These are phyloP conservation scores for Nematostella vectensis DNA, from an alignment of 92 coral and sea anemone species.

Conservation along the genomic window DNA sequence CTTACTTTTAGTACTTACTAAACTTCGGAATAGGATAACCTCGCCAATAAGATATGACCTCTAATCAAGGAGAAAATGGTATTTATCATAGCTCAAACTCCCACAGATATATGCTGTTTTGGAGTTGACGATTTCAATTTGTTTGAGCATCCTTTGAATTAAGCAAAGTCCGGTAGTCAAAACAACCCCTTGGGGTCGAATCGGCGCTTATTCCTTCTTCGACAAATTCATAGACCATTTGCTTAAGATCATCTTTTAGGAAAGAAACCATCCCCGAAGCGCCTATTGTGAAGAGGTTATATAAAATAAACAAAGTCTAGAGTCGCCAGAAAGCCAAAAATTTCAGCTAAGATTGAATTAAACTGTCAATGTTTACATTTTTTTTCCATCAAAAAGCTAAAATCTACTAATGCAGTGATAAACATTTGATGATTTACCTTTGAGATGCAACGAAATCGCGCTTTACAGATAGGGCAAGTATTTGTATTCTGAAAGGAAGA, in stretches of 20 bases:
- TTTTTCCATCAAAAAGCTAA: background rate
- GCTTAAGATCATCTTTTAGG: background rate
- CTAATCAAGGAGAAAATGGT: too few relatives aligned
- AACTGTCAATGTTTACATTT: background rate
- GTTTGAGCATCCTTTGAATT: background rate
- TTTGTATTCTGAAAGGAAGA: conserved; percentile 76
- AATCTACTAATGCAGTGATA: too few relatives aligned
- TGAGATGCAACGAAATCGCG: conserved; percentile 88
- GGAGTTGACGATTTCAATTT: conserved; percentile 1
- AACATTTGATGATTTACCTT: conserved; percentile 58
- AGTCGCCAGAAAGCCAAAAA: too few relatives aligned
- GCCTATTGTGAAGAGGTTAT: too few relatives aligned
- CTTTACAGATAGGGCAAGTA: conserved; percentile 95
- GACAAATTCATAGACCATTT: background rate
- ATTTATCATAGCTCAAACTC: too few relatives aligned
- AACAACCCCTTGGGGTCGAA: conserved; percentile 2
- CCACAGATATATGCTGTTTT: background rate
- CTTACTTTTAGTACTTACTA: too few relatives aligned
- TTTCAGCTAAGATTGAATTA: background rate
- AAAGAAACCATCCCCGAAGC: background rate
- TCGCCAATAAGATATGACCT: too few relatives aligned
- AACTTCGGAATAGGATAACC: too few relatives aligned
- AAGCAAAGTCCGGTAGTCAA: background rate
- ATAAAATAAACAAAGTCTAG: too few relatives aligned
- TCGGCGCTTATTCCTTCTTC: too few relatives aligned